A percentile compares a stretch with the other conserved stretches of the same genome.
Evolutionary conservation across 2,113 vertebrate genomes (phyloP).

Genomic region (Diphyllodes magnificus): DNA sequence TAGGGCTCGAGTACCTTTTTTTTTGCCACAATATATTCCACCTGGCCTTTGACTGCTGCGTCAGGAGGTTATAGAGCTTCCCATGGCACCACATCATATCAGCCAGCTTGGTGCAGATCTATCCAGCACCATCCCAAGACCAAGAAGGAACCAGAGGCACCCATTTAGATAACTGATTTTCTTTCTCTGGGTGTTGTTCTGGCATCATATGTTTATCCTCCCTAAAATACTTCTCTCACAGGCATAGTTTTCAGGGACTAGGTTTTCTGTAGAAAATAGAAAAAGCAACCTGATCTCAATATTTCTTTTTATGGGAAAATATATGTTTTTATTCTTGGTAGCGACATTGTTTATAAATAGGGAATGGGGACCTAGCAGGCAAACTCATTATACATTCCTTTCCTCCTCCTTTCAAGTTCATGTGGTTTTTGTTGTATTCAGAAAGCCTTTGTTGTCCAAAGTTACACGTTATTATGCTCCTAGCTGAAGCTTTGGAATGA

Average conservation of each 20-base stretch:
- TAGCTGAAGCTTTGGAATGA: neutral
- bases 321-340: neutral
- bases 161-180: neutral
- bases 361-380: neutral
- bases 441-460: neutral
- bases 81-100: neutral
- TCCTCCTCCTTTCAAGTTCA: neutral
- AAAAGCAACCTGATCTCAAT: neutral
- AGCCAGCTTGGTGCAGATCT: neutral
- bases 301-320: neutral
- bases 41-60: neutral
- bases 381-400: neutral
- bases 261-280: neutral
- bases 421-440: neutral
- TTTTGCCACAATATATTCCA: neutral
- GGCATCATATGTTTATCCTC: neutral
- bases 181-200: neutral
- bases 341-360: neutral
- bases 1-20: neutral
- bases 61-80: neutral
- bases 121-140: neutral
- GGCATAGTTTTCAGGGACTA: neutral
- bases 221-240: neutral
- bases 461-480: neutral
- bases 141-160: neutral